These are phyloP conservation scores for Grapholita molesta DNA, from an alignment of 1,140 invertebrate species.

Conservation along the genomic window DNA sequence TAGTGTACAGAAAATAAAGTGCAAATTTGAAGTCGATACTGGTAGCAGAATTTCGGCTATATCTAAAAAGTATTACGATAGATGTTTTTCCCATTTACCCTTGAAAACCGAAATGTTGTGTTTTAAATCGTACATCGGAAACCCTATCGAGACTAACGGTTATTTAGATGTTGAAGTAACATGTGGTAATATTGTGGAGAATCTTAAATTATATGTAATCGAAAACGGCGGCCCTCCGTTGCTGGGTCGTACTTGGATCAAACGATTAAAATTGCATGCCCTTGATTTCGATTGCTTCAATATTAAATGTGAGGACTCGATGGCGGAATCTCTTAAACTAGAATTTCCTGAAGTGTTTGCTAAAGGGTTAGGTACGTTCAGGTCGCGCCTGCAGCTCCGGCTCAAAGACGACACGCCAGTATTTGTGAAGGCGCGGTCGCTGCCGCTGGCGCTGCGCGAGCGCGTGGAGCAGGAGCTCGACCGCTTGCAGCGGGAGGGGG, in stretches of 20 bases:
- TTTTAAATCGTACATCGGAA: constrained; percentile 28
- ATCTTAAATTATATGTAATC: constrained; percentile 27
- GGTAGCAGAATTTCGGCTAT: constrained; percentile 28
- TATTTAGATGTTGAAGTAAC: constrained; percentile 26
- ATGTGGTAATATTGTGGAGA: constrained; percentile 8
- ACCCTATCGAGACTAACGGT: constrained; percentile 26
- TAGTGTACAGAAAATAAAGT: no score
- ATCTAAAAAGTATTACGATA: constrained; percentile 18
- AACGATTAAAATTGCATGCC: constrained; percentile 33
- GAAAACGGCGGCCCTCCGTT: constrained; percentile 29
- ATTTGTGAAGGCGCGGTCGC: constrained; percentile 25
- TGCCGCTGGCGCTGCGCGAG: constrained; percentile 31
- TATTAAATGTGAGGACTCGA: constrained; percentile 15
- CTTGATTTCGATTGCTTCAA: constrained; percentile 24
- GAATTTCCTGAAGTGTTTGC: constrained; percentile 30
- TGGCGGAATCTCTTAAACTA: no score
- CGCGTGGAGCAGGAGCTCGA: constrained; percentile 28
- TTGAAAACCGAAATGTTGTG: constrained; percentile 16
- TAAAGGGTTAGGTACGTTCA: constrained; percentile 21
- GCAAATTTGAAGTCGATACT: constrained; percentile 23
- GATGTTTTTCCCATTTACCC: constrained; percentile 4
- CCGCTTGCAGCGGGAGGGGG: constrained; percentile 23
- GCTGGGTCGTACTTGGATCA: constrained; percentile 34
- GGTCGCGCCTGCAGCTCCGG: constrained; percentile 18
- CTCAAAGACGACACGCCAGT: constrained; percentile 25